Base-by-base conservation (phyloP, 2,888 invertebrate species). In the Lithosia quadra region DNA sequence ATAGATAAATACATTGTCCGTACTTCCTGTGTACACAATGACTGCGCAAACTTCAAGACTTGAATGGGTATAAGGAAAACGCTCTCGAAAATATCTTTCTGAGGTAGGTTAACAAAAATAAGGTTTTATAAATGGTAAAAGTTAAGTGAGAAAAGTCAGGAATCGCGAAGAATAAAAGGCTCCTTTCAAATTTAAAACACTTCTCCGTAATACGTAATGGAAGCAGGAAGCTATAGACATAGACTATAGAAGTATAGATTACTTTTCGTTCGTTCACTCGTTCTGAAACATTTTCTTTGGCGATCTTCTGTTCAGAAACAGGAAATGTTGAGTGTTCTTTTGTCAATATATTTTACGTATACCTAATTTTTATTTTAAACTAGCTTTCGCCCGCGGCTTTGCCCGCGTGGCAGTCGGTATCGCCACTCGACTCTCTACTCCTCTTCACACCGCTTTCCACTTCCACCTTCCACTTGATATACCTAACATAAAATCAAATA, bases 11-110 rank as follows among this genome's bases (percentile, higher is more conserved):
- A 33, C 24, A 49, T 34, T 68, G 57, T 55, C 24, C n/a, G 28
- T 24, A 55, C 39, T 68, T 68, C 68, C 68, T 60, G 64, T 64
- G 28, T 58, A 33, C 22, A 67, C 68, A 68, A 68, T 68, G 36
- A 36, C 22, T 36, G 28, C 21, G 55, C 39, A 49, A 56, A 59
- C 53, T 43, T 33, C 36, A 39, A 22, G 8, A 43, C 18, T 60
- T 60, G 60, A 57, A 63, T 60, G 18, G 34, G 49, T 63, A 63
- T 24, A 68, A 68, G 68, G 64, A 68, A 68, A 65, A 68, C 28
- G 55, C 22, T 59, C 55, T 28, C 10, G 33, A 55, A 67, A 68
- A 63, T 55, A 43, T 34, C 22, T 58, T 49, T n/a, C 18, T 15
- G 22, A 64, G 43, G 43, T 61, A 36, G 22, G 34, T 55, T 63